Evolutionary conservation across 2,888 invertebrate species (phyloP), one percentile per base, ranked within the genome.

Genomic region (Athalia rosae): DNA sequence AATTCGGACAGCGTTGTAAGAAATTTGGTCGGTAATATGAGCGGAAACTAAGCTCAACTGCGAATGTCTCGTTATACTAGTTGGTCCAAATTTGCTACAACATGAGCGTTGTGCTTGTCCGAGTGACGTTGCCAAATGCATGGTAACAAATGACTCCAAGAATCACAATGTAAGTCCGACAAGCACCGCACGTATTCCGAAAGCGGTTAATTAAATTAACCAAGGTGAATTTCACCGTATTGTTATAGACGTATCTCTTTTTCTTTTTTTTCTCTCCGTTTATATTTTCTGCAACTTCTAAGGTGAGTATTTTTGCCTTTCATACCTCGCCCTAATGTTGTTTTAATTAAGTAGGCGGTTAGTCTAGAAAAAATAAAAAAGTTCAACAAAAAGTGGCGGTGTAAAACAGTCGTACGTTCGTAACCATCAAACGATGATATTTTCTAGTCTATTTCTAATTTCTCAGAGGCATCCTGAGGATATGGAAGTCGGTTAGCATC

Each of bases 321-420:
- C 15, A 45, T 56, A 58, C 45, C 58, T 43, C 45, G 13, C 13
- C 71, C 83, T 88, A 88, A 89, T 89, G 88, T 88, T 87, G 86
- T 88, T 89, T 89, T 88, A 89, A 89, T 89, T 89, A 89, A 89
- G 88, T 89, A 87, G 88, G 88, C 87, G 86, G 87, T 86, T 87
- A 86, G 86, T 71, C 28, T 43, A 13, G 43, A 13, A 8, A 45
- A 71, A 50, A 67, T n/a, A 67, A 67, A 28, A 67, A 15, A 50
- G 50, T n/a, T 63, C 45, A 15, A 63, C n/a, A 59, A 45, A 45
- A 45, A 67, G 66, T 50, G 41, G 58, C 45, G 58, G 43, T 43
- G 13, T 58, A 28, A 7, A 71, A 58, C 71, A 45, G 59, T 28
- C 43, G 53, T 45, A 45, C 9, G 58, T 45, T 43, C 4, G 43